Conservation (phyloP, 2,113 vertebrate genomes). For the Platysteira castanea region DNA sequence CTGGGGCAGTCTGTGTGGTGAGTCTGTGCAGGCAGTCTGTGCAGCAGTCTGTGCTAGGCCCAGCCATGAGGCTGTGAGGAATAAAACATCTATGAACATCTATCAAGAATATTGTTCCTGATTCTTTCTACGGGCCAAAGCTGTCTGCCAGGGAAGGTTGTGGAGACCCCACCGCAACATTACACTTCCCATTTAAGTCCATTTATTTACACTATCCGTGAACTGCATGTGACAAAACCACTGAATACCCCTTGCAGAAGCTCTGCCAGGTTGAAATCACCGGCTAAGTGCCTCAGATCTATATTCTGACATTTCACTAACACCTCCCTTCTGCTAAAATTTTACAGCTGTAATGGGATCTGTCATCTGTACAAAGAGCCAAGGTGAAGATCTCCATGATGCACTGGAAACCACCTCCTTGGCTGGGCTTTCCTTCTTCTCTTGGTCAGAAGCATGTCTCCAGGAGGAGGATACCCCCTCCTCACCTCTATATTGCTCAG, state of each 20-base stretch:
- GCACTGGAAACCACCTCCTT: neutral
- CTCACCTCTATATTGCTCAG: neutral
- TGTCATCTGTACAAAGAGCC: neutral
- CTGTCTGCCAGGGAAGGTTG: too few species aligned
- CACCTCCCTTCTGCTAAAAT: neutral
- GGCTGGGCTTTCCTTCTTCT: neutral
- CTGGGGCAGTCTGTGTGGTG: too few species aligned
- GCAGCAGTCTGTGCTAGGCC: too few species aligned
- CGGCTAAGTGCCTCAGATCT: fast-evolving
- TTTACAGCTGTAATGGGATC: neutral
- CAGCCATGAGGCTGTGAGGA: too few species aligned
- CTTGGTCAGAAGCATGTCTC: neutral
- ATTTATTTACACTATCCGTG: neutral
- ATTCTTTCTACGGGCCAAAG: too few species aligned
- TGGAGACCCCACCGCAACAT: too few species aligned
- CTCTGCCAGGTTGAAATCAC: neutral
- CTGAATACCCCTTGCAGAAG: neutral
- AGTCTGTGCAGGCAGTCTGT: too few species aligned
- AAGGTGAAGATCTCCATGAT: neutral
- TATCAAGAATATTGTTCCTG: too few species aligned
- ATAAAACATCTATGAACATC: too few species aligned
- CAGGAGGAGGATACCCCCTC: neutral
- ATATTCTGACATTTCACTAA: neutral
- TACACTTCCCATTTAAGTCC: neutral
- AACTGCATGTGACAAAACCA: neutral